Evolutionary conservation across 2,113 vertebrate genomes (phyloP).

Genomic region (Corydoras sp.): DNA sequence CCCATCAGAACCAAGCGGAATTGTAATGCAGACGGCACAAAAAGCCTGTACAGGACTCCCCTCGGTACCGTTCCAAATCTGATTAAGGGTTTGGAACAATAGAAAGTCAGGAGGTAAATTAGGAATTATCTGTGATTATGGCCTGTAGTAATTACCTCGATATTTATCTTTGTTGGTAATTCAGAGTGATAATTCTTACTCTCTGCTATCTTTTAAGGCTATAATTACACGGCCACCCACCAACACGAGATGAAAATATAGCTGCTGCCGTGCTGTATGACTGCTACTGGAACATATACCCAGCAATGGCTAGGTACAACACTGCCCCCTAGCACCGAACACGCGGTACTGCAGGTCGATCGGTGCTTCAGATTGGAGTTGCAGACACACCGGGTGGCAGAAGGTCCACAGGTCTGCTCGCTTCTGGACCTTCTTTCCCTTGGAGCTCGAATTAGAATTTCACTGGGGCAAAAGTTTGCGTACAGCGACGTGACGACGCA

Average conservation of each 20-base stretch:
- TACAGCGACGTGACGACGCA: too few relatives aligned
- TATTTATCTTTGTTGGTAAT: conserved; percentile 29
- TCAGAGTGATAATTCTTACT: conserved; percentile 16
- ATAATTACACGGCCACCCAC: conserved; percentile 28
- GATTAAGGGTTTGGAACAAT: conserved; percentile 3
- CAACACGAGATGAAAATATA: conserved; percentile 18
- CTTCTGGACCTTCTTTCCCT: too few relatives aligned
- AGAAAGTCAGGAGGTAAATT: background rate
- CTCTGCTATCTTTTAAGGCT: conserved; percentile 13
- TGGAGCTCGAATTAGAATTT: too few relatives aligned
- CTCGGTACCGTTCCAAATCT: background rate
- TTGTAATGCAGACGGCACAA: too few relatives aligned
- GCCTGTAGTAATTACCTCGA: conserved; percentile 12
- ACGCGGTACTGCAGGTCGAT: background rate
- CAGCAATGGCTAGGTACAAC: conserved; percentile 15
- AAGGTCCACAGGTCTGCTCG: background rate
- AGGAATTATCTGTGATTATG: conserved; percentile 18
- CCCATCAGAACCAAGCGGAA: too few relatives aligned
- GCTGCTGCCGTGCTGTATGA: conserved; percentile 9
- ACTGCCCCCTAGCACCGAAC: conserved; percentile 23
- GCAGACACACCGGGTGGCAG: too few relatives aligned
- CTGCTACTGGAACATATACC: background rate
- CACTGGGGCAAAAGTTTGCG: too few relatives aligned
- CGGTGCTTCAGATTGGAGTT: too few relatives aligned
- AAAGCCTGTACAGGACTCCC: too few relatives aligned